A percentile compares a stretch with the other conserved stretches of the same genome.
Conservation (phyloP, 1,140 invertebrate genomes). For the Apocrypta bakeri region DNA sequence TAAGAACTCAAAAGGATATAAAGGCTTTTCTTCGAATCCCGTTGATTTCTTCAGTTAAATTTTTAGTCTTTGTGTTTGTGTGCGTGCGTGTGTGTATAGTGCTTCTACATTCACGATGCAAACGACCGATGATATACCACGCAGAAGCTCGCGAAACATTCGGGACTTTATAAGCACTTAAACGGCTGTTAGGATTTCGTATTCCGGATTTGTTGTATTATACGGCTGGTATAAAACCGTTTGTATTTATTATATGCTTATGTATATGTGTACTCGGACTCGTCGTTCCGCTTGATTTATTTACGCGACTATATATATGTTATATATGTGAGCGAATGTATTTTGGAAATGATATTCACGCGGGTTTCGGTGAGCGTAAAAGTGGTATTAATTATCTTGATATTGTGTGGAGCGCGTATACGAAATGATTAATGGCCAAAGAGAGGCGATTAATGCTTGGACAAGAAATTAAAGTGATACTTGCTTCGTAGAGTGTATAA, state of each 20-base stretch:
- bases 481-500: background rate
- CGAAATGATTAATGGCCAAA: background rate
- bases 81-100: too few relatives aligned
- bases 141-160: conserved; percentile 3
- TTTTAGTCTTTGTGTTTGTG: too few relatives aligned
- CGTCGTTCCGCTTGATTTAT: conserved; percentile 38
- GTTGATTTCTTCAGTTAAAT: too few relatives aligned
- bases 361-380: conserved; percentile 29
- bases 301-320: background rate
- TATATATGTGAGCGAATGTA: background rate
- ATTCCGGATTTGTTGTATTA: background rate
- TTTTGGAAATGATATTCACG: conserved; percentile 27
- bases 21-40: background rate
- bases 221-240: background rate
- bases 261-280: too few relatives aligned
- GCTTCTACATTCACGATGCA: too few relatives aligned
- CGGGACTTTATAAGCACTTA: background rate
- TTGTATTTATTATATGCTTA: conserved; percentile 7
- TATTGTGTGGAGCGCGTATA: background rate
- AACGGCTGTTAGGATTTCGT: too few relatives aligned
- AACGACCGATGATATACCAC: too few relatives aligned
- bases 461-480: background rate
- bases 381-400: conserved; percentile 31
- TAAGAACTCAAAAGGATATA: too few relatives aligned
- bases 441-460: background rate